These are phyloP conservation scores for Spatula clypeata DNA, from an alignment of 2,797 vertebrate species.

Conservation along the genomic window DNA sequence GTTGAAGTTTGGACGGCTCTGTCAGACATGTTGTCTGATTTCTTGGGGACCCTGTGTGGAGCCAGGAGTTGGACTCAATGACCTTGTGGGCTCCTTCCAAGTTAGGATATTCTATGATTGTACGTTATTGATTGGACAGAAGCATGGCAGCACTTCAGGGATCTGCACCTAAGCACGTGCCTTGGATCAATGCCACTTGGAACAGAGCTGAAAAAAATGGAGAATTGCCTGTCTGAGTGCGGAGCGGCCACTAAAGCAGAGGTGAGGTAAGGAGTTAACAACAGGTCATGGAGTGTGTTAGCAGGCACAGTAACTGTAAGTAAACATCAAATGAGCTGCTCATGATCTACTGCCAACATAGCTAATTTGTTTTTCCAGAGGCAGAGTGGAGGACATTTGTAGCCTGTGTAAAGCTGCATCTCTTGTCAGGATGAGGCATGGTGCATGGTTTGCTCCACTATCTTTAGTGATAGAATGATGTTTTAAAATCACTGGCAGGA, in stretches of 20 bases:
- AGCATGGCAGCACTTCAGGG: neutral
- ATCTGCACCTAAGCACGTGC: neutral
- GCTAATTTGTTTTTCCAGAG: neutral
- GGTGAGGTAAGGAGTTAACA: neutral
- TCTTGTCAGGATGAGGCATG: constrained; percentile 32
- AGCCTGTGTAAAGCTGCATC: neutral
- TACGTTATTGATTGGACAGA: neutral
- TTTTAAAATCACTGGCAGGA: neutral
- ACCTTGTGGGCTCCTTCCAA: neutral
- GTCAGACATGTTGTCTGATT: too few relatives aligned
- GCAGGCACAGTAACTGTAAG: neutral
- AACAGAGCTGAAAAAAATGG: neutral
- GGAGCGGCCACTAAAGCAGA: neutral
- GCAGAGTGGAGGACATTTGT: neutral
- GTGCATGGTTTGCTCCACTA: neutral
- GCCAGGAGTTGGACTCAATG: neutral
- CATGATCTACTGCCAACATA: neutral
- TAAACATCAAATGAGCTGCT: neutral
- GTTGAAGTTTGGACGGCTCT: neutral
- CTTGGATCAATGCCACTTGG: neutral
- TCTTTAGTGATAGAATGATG: neutral
- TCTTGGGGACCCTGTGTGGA: neutral
- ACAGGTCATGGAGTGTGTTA: neutral
- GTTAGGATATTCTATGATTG: neutral
- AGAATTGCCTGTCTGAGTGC: neutral